These are phyloP conservation scores for Potamarius usumacintae DNA, from an alignment of 2,113 vertebrate species.

Conservation along the genomic window DNA sequence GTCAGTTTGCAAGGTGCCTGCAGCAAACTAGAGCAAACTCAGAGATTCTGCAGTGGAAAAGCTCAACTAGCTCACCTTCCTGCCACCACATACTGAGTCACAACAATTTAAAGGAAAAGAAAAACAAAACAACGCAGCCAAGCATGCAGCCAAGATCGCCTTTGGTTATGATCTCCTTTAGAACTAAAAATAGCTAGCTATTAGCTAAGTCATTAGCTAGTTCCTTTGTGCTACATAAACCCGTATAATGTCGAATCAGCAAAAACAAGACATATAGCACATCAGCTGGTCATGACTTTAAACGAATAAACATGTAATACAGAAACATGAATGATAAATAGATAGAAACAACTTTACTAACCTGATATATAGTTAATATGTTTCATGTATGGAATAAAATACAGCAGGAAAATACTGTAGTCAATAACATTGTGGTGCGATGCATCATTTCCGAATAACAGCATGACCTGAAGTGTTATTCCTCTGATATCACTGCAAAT, in stretches of 20 bases:
- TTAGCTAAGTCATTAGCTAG: not conserved
- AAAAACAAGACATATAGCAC: not conserved
- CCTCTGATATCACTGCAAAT: not conserved
- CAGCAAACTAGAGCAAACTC: slow-evolving; percentile 48
- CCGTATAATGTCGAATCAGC: not conserved
- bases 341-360: not conserved
- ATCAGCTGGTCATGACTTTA: slow-evolving; percentile 10
- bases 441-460: not conserved
- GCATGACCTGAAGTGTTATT: not conserved
- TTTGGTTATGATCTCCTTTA: not conserved
- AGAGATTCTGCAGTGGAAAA: slow-evolving; percentile 22
- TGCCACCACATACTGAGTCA: not conserved
- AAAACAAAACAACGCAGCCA: not conserved
- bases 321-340: slow-evolving; percentile 16
- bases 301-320: not conserved
- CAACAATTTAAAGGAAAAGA: not conserved
- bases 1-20: slow-evolving; percentile 63
- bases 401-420: not conserved
- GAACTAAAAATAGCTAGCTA: not conserved
- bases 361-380: not conserved
- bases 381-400: not conserved
- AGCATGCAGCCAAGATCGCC: not conserved
- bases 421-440: not conserved
- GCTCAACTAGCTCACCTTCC: slow-evolving; percentile 2
- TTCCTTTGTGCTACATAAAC: not conserved